Evolutionary conservation across 2,888 invertebrate species (phyloP).

Genomic region (Aleiodes testaceus): DNA sequence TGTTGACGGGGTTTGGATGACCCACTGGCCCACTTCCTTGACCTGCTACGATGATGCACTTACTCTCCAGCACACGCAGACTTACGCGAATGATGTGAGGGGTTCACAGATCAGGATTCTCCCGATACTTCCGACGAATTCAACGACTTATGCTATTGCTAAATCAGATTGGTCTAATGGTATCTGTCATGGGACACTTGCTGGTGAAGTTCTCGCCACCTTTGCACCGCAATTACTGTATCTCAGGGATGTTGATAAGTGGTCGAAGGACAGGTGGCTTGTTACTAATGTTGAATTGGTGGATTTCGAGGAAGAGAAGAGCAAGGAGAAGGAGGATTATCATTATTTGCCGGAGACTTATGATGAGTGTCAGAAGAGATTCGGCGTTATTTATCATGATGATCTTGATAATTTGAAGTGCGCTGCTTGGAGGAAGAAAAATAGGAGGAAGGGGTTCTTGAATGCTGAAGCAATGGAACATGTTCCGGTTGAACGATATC

Average conservation of each 20-base stretch:
- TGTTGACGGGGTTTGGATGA: constrained; percentile 75
- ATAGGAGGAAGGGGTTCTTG: constrained; percentile 35
- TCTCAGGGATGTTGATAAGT: constrained; percentile 61
- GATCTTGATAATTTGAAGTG: constrained; percentile 55
- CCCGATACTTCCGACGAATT: constrained; percentile 70
- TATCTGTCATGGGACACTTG: constrained; percentile 73
- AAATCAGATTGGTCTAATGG: constrained; percentile 75
- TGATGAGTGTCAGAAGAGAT: constrained; percentile 63
- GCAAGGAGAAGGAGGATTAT: constrained; percentile 55
- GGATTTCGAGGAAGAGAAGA: constrained; percentile 55
- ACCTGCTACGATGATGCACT: constrained; percentile 72
- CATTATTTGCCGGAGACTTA: constrained; percentile 65
- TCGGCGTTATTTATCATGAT: constrained; percentile 67
- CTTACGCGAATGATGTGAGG: constrained; percentile 67
- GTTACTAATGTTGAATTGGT: constrained; percentile 60
- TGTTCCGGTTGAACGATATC: constrained; percentile 67
- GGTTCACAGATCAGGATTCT: constrained; percentile 67
- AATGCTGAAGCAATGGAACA: constrained; percentile 57
- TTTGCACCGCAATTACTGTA: constrained; percentile 73
- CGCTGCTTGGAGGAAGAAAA: background rate
- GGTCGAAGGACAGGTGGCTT: constrained; percentile 56
- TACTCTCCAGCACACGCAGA: constrained; percentile 66
- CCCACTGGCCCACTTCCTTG: constrained; percentile 74
- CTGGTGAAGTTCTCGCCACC: constrained; percentile 74
- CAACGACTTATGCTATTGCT: constrained; percentile 71